Base-by-base conservation (phyloP, 2,888 invertebrate genomes). In the Drosophila anomalata region DNA sequence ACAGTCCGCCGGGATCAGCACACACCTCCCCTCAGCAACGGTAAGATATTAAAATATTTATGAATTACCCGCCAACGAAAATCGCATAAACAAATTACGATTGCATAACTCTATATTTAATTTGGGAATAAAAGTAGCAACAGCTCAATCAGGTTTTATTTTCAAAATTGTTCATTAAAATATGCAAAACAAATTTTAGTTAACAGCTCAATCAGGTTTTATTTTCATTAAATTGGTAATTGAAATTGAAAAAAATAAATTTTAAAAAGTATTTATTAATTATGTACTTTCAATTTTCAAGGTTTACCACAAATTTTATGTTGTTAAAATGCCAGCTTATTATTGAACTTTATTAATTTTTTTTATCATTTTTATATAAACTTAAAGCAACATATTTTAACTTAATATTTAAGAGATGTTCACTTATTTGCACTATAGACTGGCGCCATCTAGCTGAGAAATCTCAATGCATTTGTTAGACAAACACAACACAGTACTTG, bases 11-110 rank as follows among this genome's bases (percentile, higher is more conserved):
- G 89, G 75, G 92, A 78, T 79, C 90, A 76, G 88, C 92, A 76
- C 87, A 92, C 76, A 90, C 92, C 51, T 93, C 92, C 66, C 92
- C 92, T 46, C 91, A 93, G 58, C 93, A 92, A 82, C 90, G 92
- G 92, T 92, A 83, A 88, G 90, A n/a, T 22, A 22, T 42, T 20
- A 3, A 20, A 20, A 17, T 17, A 42, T 42, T 42, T 42, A 17
- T 42, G 41, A 9, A 17, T n/a, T 41, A 41, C 14, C 41, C 41
- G 8, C 14, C 41, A 41, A 41, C 29, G 14, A 20, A 42, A 20
- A 42, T 42, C 11, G 0, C 9, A 42, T 20, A 42, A 9, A 20
- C 17, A 5, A 7, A 26, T 29, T 26, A n/a, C 4, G 20, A 14
- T 46, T 60, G 26, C 8, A 22, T 12, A 48, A 48, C 14, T 9